phyloP scores from a whole-genome alignment of 2,888 invertebrate species.

The Asteroscopus sphinx region DNA sequence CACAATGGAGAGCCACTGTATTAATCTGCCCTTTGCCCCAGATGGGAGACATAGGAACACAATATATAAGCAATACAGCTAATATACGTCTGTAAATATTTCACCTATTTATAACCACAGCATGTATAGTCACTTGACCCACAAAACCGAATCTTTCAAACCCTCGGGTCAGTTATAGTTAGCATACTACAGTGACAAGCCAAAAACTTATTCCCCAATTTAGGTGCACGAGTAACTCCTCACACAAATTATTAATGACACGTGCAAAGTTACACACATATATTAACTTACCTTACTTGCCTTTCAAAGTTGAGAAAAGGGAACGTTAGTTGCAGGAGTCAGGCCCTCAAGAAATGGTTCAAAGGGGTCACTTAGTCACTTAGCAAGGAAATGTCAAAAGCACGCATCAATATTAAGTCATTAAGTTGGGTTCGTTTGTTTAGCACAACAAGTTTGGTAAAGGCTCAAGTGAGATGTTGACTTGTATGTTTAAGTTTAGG shows the following conservation, averaged over 20 bases:
- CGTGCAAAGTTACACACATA: slow-evolving; percentile 54
- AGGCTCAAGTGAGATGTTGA: slow-evolving; percentile 70
- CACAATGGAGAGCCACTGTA: too few relatives aligned
- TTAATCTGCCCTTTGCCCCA: too few relatives aligned
- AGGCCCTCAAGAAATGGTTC: slow-evolving; percentile 62
- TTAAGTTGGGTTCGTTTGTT: slow-evolving; percentile 77
- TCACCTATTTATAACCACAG: too few relatives aligned
- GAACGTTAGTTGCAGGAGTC: slow-evolving; percentile 56
- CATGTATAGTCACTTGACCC: not conserved
- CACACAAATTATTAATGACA: slow-evolving; percentile 67
- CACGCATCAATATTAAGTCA: slow-evolving; percentile 85
- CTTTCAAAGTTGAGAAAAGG: slow-evolving; percentile 74
- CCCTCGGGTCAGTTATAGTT: slow-evolving; percentile 15
- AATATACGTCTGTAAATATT: too few relatives aligned
- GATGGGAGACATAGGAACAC: too few relatives aligned
- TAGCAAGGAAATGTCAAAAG: slow-evolving; percentile 82
- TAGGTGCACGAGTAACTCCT: slow-evolving; percentile 46
- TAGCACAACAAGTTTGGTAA: slow-evolving; percentile 67
- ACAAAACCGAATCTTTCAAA: slow-evolving; percentile 14
- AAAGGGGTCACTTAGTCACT: slow-evolving; percentile 78
- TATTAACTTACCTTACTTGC: slow-evolving; percentile 64
- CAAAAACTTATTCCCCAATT: slow-evolving; percentile 39
- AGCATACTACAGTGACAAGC: slow-evolving; percentile 27
- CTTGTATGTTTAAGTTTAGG: slow-evolving; percentile 68
- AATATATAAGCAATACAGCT: too few relatives aligned